Conservation (phyloP, 1,140 invertebrate genomes). For the Platorchestia sp. region DNA sequence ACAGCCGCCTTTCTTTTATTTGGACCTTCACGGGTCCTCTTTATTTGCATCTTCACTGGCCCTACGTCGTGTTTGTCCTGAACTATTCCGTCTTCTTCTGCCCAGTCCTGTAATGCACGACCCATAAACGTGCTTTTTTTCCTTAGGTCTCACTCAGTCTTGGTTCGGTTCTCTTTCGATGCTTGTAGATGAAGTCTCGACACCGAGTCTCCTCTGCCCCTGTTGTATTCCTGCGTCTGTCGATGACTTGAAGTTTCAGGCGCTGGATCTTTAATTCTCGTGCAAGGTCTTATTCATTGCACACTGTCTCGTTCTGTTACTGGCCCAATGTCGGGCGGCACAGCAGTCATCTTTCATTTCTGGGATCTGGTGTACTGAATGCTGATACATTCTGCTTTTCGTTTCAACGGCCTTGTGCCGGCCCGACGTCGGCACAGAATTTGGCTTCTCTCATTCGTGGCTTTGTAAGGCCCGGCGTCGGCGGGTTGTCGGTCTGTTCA, state of each 20-base stretch:
- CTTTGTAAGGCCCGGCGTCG: slow-evolving; percentile 14
- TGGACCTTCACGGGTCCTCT: background rate
- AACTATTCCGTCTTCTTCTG: slow-evolving; percentile 18
- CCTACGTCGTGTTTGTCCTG: slow-evolving; percentile 35
- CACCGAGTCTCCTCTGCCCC: background rate
- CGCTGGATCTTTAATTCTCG: background rate
- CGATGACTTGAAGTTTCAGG: slow-evolving; percentile 20
- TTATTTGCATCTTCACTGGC: slow-evolving; percentile 1
- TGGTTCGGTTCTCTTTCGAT: slow-evolving; percentile 6
- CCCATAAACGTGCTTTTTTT: slow-evolving; percentile 1
- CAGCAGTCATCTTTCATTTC: background rate
- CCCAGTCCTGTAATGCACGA: background rate
- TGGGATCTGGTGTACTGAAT: background rate
- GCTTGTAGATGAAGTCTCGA: background rate
- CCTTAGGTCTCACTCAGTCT: background rate
- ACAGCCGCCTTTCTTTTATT: slow-evolving; percentile 2
- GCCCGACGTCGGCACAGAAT: background rate
- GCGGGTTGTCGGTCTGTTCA: slow-evolving; percentile 10
- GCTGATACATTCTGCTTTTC: background rate
- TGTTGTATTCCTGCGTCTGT: background rate
- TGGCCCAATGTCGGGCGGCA: background rate
- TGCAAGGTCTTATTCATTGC: background rate
- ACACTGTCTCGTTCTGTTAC: background rate
- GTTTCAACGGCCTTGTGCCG: background rate
- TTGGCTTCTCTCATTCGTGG: background rate